phyloP scores from a whole-genome alignment of 2,113 vertebrate genomes.

The Dromaius novaehollandiae region DNA sequence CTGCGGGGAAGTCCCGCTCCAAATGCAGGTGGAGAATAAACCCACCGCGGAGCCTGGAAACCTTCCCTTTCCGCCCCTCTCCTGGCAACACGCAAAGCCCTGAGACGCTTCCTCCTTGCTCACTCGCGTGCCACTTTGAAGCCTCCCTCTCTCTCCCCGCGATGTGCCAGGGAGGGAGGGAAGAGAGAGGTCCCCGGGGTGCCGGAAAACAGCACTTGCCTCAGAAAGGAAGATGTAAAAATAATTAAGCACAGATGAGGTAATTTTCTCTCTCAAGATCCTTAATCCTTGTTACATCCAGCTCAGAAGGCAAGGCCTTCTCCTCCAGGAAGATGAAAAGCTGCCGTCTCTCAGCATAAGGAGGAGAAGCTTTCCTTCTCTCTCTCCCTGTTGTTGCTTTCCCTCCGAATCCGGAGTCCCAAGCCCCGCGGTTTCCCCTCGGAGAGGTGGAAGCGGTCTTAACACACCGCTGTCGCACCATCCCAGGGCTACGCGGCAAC shows the following conservation, averaged over 20 bases:
- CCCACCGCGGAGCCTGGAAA: background rate
- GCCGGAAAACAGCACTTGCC: background rate
- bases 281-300: background rate
- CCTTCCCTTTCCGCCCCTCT: background rate
- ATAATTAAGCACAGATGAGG: constrained; percentile 35
- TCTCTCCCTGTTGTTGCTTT: background rate
- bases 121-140: background rate
- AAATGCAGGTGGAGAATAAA: background rate
- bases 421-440: background rate
- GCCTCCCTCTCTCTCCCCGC: background rate
- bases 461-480: background rate
- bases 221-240: constrained; percentile 31
- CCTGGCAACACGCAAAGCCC: background rate
- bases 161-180: background rate
- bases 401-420: background rate
- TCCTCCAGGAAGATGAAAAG: constrained; percentile 4
- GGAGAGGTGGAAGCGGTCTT: background rate
- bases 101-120: background rate
- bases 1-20: background rate
- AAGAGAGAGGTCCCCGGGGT: background rate
- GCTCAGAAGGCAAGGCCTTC: background rate
- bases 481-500: fast-evolving
- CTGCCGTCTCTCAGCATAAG: background rate
- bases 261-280: constrained; percentile 39
- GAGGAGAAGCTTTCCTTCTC: background rate